Percentiles rank a stretch among this genome's conserved stretches.
Conservation (phyloP, 2,797 vertebrate species). For the Channallabes apus region DNA sequence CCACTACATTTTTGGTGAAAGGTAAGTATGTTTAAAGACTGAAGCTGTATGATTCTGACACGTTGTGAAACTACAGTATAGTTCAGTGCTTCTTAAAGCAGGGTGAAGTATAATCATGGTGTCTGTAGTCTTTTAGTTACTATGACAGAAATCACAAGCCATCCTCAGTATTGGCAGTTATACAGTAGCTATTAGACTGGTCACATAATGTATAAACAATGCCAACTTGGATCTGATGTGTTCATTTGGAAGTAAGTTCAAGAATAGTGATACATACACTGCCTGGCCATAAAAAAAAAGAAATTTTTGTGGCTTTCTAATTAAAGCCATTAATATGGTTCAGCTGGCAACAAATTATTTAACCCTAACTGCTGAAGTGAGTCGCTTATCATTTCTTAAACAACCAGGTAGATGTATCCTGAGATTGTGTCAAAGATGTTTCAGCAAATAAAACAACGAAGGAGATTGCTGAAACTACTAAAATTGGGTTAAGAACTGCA, state of each 20-base stretch:
- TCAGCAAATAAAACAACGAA: too few relatives aligned
- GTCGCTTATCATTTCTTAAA: too few relatives aligned
- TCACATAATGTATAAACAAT: not conserved
- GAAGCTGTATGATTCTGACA: not conserved
- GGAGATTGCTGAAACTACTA: too few relatives aligned
- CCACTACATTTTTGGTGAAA: not conserved
- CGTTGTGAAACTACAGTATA: not conserved
- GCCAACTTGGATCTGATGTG: not conserved
- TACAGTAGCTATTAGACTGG: not conserved
- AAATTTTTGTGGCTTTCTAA: too few relatives aligned
- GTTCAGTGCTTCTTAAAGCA: not conserved
- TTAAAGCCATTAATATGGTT: too few relatives aligned
- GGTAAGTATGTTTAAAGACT: not conserved
- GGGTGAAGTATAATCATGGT: not conserved
- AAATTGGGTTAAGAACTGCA: too few relatives aligned
- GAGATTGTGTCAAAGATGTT: too few relatives aligned
- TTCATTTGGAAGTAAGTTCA: not conserved
- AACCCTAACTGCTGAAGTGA: too few relatives aligned
- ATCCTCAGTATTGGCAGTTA: not conserved
- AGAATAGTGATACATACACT: too few relatives aligned
- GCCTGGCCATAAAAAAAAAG: too few relatives aligned
- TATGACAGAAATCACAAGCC: not conserved
- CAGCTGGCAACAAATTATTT: too few relatives aligned
- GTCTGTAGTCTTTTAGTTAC: not conserved
- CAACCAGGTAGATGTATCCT: too few relatives aligned